Percentiles rank a stretch among this genome's conserved stretches.
Conservation (phyloP, 2,888 invertebrate genomes). For the Drosophila fungiperda region DNA sequence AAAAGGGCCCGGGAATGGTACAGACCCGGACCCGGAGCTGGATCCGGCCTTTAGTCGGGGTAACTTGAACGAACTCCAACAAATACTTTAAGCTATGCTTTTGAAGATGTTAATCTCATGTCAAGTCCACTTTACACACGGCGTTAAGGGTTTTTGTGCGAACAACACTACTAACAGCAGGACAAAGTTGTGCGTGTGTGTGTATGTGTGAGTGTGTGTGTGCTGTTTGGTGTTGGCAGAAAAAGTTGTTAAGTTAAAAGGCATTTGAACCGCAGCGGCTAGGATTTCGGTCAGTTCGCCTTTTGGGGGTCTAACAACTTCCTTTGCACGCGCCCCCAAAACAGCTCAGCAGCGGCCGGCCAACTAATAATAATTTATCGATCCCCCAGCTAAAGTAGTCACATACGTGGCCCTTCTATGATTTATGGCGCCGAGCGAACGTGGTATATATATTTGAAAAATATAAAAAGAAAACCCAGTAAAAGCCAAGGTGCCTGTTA, state of each 20-base stretch:
- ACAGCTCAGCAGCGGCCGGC: conserved; percentile 48
- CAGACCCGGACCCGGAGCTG: conserved; percentile 19
- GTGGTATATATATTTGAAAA: conserved; percentile 29
- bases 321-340: conserved; percentile 70
- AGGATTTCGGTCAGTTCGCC: conserved; percentile 73
- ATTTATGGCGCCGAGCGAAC: conserved; percentile 73
- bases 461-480: conserved; percentile 27
- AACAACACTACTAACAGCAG: conserved; percentile 45
- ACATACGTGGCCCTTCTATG: conserved; percentile 75
- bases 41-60: conserved; percentile 34
- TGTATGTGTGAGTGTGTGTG: conserved; percentile 7
- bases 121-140: conserved; percentile 82
- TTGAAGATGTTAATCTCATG: conserved; percentile 82
- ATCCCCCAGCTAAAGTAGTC: conserved; percentile 77
- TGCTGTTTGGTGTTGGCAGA: conserved; percentile 76
- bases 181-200: conserved; percentile 67
- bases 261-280: conserved; percentile 80
- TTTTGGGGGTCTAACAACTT: conserved; percentile 76
- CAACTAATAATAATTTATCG: conserved; percentile 84
- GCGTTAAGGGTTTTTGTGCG: conserved; percentile 69
- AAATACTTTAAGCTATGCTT: conserved; percentile 82
- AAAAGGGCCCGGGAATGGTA: conserved; percentile 32
- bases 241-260: conserved; percentile 83
- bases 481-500: conserved; percentile 59
- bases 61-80: conserved; percentile 73